phyloP scores from a whole-genome alignment of 2,888 invertebrate genomes.

The Petrolisthes manimaculis region DNA sequence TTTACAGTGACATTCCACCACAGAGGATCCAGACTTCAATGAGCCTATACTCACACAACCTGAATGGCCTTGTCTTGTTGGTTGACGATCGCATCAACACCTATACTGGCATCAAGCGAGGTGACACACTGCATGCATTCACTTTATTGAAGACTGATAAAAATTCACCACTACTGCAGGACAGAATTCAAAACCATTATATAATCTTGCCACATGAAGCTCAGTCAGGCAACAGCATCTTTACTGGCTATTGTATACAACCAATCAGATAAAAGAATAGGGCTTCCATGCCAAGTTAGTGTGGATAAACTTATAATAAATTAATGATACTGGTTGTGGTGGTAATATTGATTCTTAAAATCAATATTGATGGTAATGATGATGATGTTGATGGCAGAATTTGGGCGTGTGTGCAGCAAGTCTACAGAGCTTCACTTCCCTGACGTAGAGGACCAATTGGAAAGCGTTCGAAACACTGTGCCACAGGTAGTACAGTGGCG shows the following conservation, averaged over 20 bases:
- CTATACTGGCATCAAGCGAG: slow-evolving; percentile 74
- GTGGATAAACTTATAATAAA: neutral
- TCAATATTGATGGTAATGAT: neutral
- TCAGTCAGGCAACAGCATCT: too few relatives aligned
- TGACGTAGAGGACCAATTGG: slow-evolving; percentile 86
- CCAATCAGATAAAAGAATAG: neutral
- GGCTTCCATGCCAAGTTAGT: neutral
- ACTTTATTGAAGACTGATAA: too few relatives aligned
- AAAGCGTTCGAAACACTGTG: slow-evolving; percentile 75
- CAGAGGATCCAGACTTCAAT: slow-evolving; percentile 92
- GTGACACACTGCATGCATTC: slow-evolving; percentile 19
- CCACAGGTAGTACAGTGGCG: slow-evolving; percentile 71
- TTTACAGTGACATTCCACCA: slow-evolving; percentile 75
- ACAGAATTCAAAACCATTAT: too few relatives aligned
- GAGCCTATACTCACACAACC: slow-evolving; percentile 90
- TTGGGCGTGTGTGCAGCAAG: slow-evolving; percentile 79
- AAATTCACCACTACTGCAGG: too few relatives aligned
- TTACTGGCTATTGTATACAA: neutral
- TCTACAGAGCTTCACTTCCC: slow-evolving; percentile 97
- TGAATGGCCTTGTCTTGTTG: slow-evolving; percentile 88
- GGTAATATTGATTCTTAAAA: neutral
- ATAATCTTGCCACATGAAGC: neutral
- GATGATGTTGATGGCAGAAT: slow-evolving; percentile 72
- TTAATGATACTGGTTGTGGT: neutral
- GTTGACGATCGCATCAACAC: slow-evolving; percentile 78